Evolutionary conservation across 2,113 vertebrate genomes (phyloP).

Genomic region (Lathamus discolor): DNA sequence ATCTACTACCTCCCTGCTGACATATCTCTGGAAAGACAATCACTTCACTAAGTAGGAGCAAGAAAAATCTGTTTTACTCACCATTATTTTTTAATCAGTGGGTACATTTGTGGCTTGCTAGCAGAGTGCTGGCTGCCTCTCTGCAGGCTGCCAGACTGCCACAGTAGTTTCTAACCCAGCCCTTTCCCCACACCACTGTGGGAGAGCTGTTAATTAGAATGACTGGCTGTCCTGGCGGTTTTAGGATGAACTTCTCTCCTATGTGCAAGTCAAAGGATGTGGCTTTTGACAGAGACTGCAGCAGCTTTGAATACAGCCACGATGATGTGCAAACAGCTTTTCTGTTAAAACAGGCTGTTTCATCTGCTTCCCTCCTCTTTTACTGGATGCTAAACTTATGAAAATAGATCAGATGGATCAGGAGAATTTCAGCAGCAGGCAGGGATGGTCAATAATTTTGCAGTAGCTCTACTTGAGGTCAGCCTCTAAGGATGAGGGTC

Average conservation of each 20-base stretch:
- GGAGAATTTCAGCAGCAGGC: neutral
- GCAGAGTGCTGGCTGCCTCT: neutral
- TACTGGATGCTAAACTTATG: neutral
- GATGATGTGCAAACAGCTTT: neutral
- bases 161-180: neutral
- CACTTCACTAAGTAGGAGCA: neutral
- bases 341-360: neutral
- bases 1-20: neutral
- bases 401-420: neutral
- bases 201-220: neutral
- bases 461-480: neutral
- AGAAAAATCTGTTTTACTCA: neutral
- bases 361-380: neutral
- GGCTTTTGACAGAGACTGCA: neutral
- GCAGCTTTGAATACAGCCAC: neutral
- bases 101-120: neutral
- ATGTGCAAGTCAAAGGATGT: neutral
- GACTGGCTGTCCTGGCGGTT: neutral
- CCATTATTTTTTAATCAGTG: neutral
- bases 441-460: fast-evolving
- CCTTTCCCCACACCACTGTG: neutral
- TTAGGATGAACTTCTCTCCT: neutral
- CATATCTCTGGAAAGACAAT: neutral
- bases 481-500: neutral
- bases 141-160: neutral